phyloP scores from a whole-genome alignment of 2,797 vertebrate genomes.

The Cyprinella venusta region DNA sequence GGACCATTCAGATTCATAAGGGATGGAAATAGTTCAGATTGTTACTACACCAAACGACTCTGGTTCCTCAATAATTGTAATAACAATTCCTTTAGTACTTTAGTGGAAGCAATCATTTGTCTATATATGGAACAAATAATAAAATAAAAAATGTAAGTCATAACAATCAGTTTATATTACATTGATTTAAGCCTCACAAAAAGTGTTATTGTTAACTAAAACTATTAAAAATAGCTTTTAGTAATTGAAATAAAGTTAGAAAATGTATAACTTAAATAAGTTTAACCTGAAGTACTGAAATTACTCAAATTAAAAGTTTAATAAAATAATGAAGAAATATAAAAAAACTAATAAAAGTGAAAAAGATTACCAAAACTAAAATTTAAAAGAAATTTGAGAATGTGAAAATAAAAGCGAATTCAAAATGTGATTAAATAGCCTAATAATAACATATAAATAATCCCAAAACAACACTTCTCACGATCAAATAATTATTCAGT shows the following conservation, averaged over 20 bases:
- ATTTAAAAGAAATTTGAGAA: neutral
- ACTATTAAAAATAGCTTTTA: neutral
- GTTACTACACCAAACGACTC: neutral
- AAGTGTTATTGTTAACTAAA: neutral
- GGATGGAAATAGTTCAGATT: neutral
- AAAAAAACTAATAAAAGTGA: neutral
- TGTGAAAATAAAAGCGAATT: neutral
- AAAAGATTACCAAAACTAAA: neutral
- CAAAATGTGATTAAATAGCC: neutral
- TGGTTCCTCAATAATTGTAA: neutral
- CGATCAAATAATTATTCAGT: neutral
- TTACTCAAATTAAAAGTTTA: neutral
- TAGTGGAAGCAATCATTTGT: neutral
- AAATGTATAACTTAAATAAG: too few species aligned
- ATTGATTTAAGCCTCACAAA: neutral
- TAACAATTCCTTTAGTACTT: neutral
- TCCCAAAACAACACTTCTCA: neutral
- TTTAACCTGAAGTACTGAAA: neutral
- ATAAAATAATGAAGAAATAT: neutral
- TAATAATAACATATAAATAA: too few species aligned
- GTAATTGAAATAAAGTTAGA: neutral
- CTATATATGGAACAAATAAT: neutral
- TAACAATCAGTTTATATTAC: neutral
- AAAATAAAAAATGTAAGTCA: neutral
- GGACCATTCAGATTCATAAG: neutral